A percentile compares a stretch with the other conserved stretches of the same genome.
Evolutionary conservation across 1,140 invertebrate genomes (phyloP).

Genomic region (Zaprionus inermis): DNA sequence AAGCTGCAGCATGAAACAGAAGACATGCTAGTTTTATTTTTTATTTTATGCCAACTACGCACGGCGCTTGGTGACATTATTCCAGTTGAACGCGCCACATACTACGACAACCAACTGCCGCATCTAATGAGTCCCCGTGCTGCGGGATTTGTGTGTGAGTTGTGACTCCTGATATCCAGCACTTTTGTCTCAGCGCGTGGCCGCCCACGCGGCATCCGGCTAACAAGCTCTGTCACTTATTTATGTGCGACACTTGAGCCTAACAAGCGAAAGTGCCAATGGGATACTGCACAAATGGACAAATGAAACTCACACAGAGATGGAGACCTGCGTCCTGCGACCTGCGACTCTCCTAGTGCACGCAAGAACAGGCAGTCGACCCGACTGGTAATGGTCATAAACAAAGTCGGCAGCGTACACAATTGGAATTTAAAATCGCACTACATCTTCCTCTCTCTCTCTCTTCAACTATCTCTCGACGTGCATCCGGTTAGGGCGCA

Average conservation of each 20-base stretch:
- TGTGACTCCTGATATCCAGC: constrained; percentile 65
- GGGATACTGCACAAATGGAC: constrained; percentile 31
- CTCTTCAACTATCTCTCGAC: neutral
- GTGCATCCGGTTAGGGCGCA: neutral
- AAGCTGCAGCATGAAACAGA: constrained; percentile 9
- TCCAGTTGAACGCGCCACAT: constrained; percentile 22
- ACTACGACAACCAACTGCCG: neutral
- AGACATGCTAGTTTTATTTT: constrained; percentile 1
- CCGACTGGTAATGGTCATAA: constrained; percentile 35
- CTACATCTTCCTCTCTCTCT: neutral
- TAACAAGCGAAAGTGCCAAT: constrained; percentile 73
- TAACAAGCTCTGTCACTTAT: constrained; percentile 67
- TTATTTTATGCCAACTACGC: neutral
- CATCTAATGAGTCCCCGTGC: constrained; percentile 53
- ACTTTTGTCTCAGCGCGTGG: constrained; percentile 33
- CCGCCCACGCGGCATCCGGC: constrained; percentile 7
- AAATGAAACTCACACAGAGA: constrained; percentile 1
- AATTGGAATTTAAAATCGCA: constrained; percentile 65
- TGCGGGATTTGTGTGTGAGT: constrained; percentile 56
- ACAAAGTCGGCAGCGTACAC: constrained; percentile 40
- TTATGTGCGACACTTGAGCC: constrained; percentile 66
- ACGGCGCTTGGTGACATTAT: constrained; percentile 9
- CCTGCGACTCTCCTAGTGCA: neutral
- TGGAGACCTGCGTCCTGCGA: neutral
- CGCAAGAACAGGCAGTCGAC: neutral